Base-by-base conservation (phyloP, 1,140 invertebrate species). In the Antheraea pernyi region DNA sequence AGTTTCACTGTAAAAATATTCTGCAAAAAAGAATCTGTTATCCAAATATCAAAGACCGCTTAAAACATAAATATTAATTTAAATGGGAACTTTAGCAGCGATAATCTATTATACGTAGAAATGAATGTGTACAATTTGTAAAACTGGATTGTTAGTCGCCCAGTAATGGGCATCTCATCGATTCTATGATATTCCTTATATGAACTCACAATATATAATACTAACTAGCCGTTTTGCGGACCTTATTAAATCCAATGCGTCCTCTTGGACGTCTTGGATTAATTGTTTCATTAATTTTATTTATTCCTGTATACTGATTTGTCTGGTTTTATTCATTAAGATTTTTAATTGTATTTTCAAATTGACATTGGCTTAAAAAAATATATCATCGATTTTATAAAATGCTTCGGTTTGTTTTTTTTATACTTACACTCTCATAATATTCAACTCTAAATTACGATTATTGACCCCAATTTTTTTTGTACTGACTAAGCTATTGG, bases 171-270 rank as follows among this genome's bases (percentile, higher is more conserved):
- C 60, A 30, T 36, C 60, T 30, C 60, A 61, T 61, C 30, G 60
- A 61, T 61, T 61, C 19, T 61, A 36, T 9, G 60, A 61, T 22
- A 30, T 19, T 36, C 60, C 19, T 22, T 30, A 13, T 61, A 61
- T 30, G 30, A 36, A 16, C 19, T 16, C 19, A n/a, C 22, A 22
- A 61, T 61, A 61, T 22, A 61, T 61, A 61, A 61, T 22, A 11
- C 60, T n/a, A 61, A 61, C 60, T 22, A 61, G 60, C 60, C 60
- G 16, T 30, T 61, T 53, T 36, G 30, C 19, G 19, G 22, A 30
- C n/a, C 60, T 61, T 61, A 61, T 30, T 61, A 61, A 61, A 30
- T 61, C 22, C 22, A 61, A 61, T 61, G 60, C 19, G 22, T 61
- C 7, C 11, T 13, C 19, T 4, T 36, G 19, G 30, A 61, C 60